phyloP scores from a whole-genome alignment of 2,888 invertebrate species.

The Phyllotreta striolata region DNA sequence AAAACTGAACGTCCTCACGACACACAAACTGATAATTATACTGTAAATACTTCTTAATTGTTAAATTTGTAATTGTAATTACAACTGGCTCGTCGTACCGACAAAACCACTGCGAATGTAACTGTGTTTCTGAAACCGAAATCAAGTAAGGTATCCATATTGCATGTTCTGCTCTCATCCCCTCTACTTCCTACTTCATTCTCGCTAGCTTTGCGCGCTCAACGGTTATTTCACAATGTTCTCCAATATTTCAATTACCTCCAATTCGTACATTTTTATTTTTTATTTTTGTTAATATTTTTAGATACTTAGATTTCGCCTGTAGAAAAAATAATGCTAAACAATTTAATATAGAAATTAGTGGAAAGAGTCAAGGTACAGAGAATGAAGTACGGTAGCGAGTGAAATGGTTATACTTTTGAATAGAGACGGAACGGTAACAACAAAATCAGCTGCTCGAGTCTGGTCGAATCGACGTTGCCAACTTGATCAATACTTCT shows the following conservation, averaged over 20 bases:
- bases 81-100: conserved; percentile 42
- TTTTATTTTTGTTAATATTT: conserved; percentile 11
- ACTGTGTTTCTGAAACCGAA: conserved; percentile 45
- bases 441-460: conserved; percentile 33
- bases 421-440: conserved; percentile 16
- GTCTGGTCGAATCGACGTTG: conserved; percentile 6
- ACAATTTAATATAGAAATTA: background rate
- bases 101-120: conserved; percentile 43
- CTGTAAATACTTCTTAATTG: conserved; percentile 27
- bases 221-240: too few species aligned
- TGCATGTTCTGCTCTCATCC: conserved; percentile 46
- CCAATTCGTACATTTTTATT: conserved; percentile 4
- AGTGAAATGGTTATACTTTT: conserved; percentile 17
- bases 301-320: conserved; percentile 17
- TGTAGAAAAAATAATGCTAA: too few species aligned
- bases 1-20: conserved; percentile 28
- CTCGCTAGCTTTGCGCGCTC: conserved; percentile 14
- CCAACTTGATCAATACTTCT: too few species aligned
- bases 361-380: conserved; percentile 3
- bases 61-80: conserved; percentile 40
- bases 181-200: conserved; percentile 32
- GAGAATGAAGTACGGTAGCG: conserved; percentile 7
- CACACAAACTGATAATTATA: conserved; percentile 4
- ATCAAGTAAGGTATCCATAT: conserved; percentile 47
- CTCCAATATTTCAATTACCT: background rate